phyloP scores from a whole-genome alignment of 2,888 invertebrate species.

The Tridacna gigas region DNA sequence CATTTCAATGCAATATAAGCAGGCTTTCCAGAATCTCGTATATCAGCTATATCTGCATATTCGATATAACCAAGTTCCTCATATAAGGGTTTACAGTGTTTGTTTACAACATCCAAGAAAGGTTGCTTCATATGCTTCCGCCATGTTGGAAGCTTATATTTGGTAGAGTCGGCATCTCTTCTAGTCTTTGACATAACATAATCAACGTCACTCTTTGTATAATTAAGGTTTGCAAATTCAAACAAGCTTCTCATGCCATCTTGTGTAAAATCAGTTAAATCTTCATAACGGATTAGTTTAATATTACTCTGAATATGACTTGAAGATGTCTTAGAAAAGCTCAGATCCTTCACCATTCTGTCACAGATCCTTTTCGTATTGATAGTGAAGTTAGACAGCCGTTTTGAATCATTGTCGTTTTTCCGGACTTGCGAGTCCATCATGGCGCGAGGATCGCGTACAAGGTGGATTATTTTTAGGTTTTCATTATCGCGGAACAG shows the following conservation, averaged over 20 bases:
- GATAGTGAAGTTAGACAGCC: background rate
- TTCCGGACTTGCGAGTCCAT: constrained; percentile 57
- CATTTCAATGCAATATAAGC: background rate
- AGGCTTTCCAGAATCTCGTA: constrained; percentile 16
- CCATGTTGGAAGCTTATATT: constrained; percentile 21
- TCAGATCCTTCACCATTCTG: constrained; percentile 30
- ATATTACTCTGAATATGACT: constrained; percentile 25
- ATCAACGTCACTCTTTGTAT: constrained; percentile 1
- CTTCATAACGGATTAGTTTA: constrained; percentile 44
- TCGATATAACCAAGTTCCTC: constrained; percentile 31
- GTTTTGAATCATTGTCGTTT: constrained; percentile 35
- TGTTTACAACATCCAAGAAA: constrained; percentile 24
- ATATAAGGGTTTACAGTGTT: constrained; percentile 31
- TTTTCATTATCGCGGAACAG: constrained; percentile 28
- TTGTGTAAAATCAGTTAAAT: constrained; percentile 30
- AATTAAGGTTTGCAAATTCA: constrained; percentile 32
- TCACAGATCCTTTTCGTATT: constrained; percentile 40
- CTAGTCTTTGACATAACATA: constrained; percentile 29
- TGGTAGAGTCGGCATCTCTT: background rate
- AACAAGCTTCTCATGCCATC: constrained; percentile 21
- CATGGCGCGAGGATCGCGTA: constrained; percentile 61
- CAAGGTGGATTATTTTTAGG: constrained; percentile 49
- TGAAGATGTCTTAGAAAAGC: constrained; percentile 18
- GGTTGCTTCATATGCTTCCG: constrained; percentile 32
- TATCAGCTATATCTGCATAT: constrained; percentile 26